phyloP scores from a whole-genome alignment of 1,140 invertebrate species.

The Pseudomyrmex gracilis region DNA sequence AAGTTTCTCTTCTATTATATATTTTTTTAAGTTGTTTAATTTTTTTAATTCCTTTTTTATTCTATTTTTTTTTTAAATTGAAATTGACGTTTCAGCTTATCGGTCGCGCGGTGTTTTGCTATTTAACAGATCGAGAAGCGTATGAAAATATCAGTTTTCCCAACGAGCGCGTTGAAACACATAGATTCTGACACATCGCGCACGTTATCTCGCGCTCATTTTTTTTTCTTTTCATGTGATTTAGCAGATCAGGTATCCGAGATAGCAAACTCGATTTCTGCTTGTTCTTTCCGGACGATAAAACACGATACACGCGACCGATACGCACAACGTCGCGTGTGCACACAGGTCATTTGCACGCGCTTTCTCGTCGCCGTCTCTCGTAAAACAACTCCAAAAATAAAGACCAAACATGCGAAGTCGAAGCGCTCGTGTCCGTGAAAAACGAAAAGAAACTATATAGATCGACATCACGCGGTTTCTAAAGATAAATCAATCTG shows the following conservation, averaged over 20 bases:
- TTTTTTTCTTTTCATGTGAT: constrained; percentile 9
- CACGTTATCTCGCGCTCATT: not conserved
- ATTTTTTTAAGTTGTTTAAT: no score
- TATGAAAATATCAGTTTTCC: not conserved
- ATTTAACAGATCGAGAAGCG: no score
- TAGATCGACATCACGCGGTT: not conserved
- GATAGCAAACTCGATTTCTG: constrained; percentile 20
- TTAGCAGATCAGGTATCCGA: not conserved
- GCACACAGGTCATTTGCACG: constrained; percentile 50
- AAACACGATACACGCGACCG: constrained; percentile 46
- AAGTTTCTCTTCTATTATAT: no score
- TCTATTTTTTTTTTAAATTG: no score
- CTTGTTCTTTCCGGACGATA: constrained; percentile 5
- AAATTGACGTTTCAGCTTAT: not conserved
- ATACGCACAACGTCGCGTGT: constrained; percentile 39
- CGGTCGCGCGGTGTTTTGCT: no score
- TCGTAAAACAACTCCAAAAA: constrained; percentile 59
- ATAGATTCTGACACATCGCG: not conserved
- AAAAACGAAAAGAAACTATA: constrained; percentile 31
- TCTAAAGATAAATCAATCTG: constrained; percentile 36
- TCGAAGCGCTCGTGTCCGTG: constrained; percentile 27
- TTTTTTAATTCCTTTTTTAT: no score
- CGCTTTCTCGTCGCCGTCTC: not conserved
- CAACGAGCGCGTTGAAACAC: not conserved
- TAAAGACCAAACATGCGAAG: constrained; percentile 35